Evolutionary conservation across 2,888 invertebrate genomes (phyloP), one percentile per base, ranked within the genome.

Genomic region (Caenorhabditis sp.): DNA sequence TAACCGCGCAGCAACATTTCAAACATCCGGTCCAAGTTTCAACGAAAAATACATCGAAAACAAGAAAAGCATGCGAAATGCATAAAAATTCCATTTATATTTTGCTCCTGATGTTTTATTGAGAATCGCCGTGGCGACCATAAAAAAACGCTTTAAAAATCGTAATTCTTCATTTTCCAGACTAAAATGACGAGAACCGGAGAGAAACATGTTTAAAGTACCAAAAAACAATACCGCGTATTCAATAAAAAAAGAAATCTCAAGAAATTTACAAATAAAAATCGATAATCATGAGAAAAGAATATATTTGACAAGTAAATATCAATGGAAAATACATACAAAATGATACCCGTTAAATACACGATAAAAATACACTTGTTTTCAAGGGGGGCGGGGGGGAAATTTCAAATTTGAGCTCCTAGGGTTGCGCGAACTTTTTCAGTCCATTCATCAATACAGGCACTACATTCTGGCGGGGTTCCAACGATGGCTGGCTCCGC

Each of bases 391-490:
- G 50, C 20, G 4, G 21, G 53, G 3, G 17, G n/a, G n/a, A n/a
- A n/a, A n/a, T n/a, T n/a, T 26, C 26, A 23, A 17, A 26, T 56
- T 17, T 36, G 57, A 36, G 70, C 61, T 23, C 78, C 76, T 7
- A 79, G 65, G 5, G 79, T 75, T 26, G 66, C 63, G 4, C 72
- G 63, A 36, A 77, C 75, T 59, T 77, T 77, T 59, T 79, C 75
- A 20, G 71, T 71, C 79, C 79, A 79, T 56, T 79, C 77, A 21
- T 79, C 77, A 7, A 74, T 59, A 52, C 79, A 79, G 1, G 68
- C 70, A 5, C 67, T 64, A 43, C 79, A 79, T 52, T 79, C 79
- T 21, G 68, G 67, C 1, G 71, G 67, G 1, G 67, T 61, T 20
- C 65, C 69, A 7, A 76, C 70, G 21, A 72, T 59, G 12, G 77